Base-by-base conservation (phyloP, 2,797 vertebrate genomes). In the Lutjanus argentimaculatus region DNA sequence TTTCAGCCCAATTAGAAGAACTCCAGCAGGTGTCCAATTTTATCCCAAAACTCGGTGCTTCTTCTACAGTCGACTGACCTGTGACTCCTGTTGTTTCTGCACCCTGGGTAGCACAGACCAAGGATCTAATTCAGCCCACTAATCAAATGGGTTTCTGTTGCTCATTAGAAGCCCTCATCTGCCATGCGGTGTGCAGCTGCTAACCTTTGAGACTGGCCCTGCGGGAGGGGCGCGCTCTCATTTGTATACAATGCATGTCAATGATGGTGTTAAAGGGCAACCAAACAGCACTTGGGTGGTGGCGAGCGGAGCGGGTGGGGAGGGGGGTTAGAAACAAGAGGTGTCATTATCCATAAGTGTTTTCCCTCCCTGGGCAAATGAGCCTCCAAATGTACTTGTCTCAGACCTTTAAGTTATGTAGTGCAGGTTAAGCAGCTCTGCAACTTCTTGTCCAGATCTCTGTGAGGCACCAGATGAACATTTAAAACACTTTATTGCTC, bases 161-260 rank as follows among this genome's bases (percentile, higher is more conserved):
- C 88, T 92, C 89, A 90, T 93, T 92, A 91, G 74, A 75, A 66
- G 46, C 64, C 59, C 86, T 90, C 86, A 90, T 91, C 79, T 84
- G 80, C 86, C 83, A 91, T 92, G 88, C 88, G 19, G 51, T 40
- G 53, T 71, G 84, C 79, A 84, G 79, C 67, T 64, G 77, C 85
- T 92, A 89, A 91, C 92, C 90, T 93, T 91, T 91, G 80, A 87
- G 85, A 71, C 45, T 1, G 46, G 77, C 79, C 87, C 82, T 53
- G 74, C 11, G 62, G 87, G 90, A 90, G 51, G 77, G 70, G 63
- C 9, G 16, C 16, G 2, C 52, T 7, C 90, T 92, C 83, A 91
- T 93, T 88, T 85, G 91, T 89, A 92, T 90, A 90, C 87, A 73
- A 42, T 55, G 77, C 80, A 76, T 88, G 89, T 83, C 72, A 85